Conservation (phyloP, 2,113 vertebrate genomes). For the Capricornis sumatraensis region DNA sequence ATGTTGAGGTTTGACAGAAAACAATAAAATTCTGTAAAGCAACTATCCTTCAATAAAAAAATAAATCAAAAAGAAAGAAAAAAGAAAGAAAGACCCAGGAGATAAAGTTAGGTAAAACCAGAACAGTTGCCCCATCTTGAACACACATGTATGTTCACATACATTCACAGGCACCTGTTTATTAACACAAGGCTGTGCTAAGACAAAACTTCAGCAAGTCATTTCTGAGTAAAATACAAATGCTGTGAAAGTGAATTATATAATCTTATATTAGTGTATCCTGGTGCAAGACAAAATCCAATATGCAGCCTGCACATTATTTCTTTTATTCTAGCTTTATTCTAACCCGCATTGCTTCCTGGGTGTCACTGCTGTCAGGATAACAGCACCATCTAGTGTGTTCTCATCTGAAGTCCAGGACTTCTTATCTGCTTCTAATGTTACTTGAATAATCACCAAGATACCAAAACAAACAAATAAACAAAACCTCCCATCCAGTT, state of each 20-base stretch:
- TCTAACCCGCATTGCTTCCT: background rate
- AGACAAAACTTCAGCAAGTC: background rate
- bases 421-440: background rate
- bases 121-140: background rate
- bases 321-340: background rate
- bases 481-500: background rate
- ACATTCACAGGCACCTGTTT: fast-evolving
- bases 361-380: conserved; percentile 42
- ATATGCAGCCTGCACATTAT: background rate
- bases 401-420: background rate
- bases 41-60: background rate
- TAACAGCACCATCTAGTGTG: conserved; percentile 83
- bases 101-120: background rate
- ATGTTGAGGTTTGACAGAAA: background rate
- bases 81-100: background rate
- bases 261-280: background rate
- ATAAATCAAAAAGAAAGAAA: background rate
- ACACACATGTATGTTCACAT: background rate
- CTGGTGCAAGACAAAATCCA: background rate
- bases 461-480: background rate
- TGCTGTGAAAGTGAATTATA: background rate
- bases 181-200: background rate
- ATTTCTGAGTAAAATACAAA: background rate
- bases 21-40: background rate
- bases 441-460: background rate